Conservation (phyloP, 2,113 vertebrate species). For the Apteryx mantelli region DNA sequence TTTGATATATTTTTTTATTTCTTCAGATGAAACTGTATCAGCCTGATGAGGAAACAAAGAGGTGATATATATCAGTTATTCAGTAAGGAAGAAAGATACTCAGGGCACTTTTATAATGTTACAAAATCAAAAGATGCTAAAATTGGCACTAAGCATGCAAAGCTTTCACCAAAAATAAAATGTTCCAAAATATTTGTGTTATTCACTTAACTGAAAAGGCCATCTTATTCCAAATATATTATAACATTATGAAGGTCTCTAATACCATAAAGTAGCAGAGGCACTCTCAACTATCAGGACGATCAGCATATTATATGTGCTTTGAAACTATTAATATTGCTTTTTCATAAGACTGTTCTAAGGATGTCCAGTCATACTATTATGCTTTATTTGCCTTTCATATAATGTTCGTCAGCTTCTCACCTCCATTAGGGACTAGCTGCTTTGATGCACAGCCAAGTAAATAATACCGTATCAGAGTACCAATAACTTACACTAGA, state of each 20-base stretch:
- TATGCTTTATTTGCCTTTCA: background rate
- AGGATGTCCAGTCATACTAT: background rate
- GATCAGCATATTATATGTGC: background rate
- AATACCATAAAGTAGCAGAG: background rate
- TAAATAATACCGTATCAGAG: background rate
- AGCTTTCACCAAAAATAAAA: background rate
- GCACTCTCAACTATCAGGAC: background rate
- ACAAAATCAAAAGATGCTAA: background rate
- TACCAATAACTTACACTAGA: background rate
- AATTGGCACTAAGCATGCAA: background rate
- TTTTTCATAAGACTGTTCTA: background rate
- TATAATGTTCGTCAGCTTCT: background rate
- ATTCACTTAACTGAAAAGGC: background rate
- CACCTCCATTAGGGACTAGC: background rate
- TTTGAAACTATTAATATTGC: background rate
- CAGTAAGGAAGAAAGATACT: background rate
- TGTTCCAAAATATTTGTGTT: background rate
- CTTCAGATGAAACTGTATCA: conserved; percentile 85
- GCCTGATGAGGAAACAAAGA: conserved; percentile 74
- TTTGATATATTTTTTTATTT: conserved; percentile 91
- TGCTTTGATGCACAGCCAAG: background rate
- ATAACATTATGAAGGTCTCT: background rate
- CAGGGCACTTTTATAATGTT: background rate
- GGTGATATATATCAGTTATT: background rate
- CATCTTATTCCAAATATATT: background rate